Evolutionary conservation across 2,888 invertebrate genomes (phyloP), one percentile per base, ranked within the genome.

Genomic region (Ectemnius continuus): DNA sequence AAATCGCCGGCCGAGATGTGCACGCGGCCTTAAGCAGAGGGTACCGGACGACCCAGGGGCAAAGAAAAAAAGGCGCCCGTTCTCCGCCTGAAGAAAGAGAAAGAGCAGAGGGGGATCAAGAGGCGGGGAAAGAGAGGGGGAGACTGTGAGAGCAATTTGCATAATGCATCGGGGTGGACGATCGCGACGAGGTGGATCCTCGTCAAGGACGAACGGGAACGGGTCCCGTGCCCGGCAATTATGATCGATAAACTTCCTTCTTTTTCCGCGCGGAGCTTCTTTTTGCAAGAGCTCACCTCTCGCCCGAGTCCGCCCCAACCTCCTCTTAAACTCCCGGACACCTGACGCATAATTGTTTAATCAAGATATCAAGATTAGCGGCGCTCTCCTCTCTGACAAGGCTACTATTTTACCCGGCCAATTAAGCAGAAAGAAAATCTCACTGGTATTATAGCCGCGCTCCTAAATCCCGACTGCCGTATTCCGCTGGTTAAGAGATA

Each of bases 91-190:
- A 56, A 69, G 52, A 57, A 72, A 60, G 57, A 70, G 45, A 56
- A 60, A n/a, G 68, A 47, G 20, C 69, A 59, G 57, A 61, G 75
- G 48, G 16, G n/a, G n/a, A n/a, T n/a, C n/a, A 47, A 47, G 47
- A 47, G n/a, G 47, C 47, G 5, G 13, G 52, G 52, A 14, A 13
- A 16, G n/a, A 14, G 52, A 14, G 52, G 4, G 4, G 8, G 52
- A 14, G 52, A 67, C 75, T 62, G 68, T 59, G 60, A 46, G 69
- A 64, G 70, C 57, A 76, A 83, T 84, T 79, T 82, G 76, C 83
- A 83, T 82, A 84, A 80, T 80, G 79, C 77, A 79, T 78, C 82
- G 73, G 57, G 76, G 78, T 75, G 79, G 78, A 83, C 73, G 68
- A 73, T 77, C 75, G 69, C 67, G 36, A 36, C 71, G 52, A 64